Evolutionary conservation across 2,113 vertebrate species (phyloP), one percentile per base, ranked within the genome.

Genomic region (Sapayoa aenigma): DNA sequence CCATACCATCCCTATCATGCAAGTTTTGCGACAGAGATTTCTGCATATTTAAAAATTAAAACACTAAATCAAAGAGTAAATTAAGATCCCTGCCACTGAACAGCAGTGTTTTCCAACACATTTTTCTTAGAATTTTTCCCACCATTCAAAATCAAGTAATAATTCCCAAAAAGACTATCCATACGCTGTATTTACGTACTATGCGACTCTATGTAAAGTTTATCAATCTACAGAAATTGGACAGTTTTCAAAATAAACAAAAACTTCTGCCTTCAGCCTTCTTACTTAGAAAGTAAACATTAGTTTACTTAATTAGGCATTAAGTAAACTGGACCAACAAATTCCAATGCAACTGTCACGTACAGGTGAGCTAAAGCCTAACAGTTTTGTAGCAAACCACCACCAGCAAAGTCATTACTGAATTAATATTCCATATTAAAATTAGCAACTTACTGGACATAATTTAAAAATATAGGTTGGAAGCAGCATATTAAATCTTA

Each of bases 281-380:
- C 83, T 78, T 56, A 87, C 56, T 25, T n/a, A 68, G 0, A 20
- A 74, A 59, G 28, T 4, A n/a, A n/a, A n/a, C n/a, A n/a, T n/a
- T n/a, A 86, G 21, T 10, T 23, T 2, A n/a, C n/a, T n/a, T n/a
- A n/a, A n/a, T n/a, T n/a, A n/a, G 0, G 14, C 5, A 2, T 25
- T 68, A 81, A n/a, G 11, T 73, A n/a, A 82, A n/a, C 12, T 8
- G 17, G 17, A 84, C 30, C 25, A 68, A 73, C 44, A 92, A 78
- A 82, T 19, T 52, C 72, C 16, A 37, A 2, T 4, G 74, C n/a
- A 78, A 21, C 62, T 41, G 16, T 37, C 62, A 68, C 14, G 5
- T 33, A 37, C 11, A 16, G 8, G 12, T 33, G 14, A 91, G n/a
- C 24, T 25, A 49, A 84, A 84, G 53, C 19, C 33, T 53, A 30